These are phyloP conservation scores for Pseudomyrmex concolor DNA, from an alignment of 1,140 invertebrate genomes.

Conservation along the genomic window DNA sequence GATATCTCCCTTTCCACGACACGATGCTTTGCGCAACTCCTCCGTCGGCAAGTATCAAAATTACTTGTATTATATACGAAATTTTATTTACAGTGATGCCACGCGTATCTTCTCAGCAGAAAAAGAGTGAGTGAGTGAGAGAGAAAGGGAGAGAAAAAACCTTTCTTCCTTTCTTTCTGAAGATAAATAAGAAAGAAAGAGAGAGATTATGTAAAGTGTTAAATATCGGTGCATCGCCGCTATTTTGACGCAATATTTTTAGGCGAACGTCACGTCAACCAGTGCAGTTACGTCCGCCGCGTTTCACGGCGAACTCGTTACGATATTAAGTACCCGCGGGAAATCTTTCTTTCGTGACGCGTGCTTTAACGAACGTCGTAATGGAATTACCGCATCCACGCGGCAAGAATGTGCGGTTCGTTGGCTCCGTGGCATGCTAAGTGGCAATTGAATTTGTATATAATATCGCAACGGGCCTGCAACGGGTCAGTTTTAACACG, in stretches of 20 bases:
- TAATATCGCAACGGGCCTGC: neutral
- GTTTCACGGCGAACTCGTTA: constrained; percentile 43
- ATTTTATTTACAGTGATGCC: neutral
- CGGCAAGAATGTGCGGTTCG: constrained; percentile 54
- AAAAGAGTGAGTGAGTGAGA: too few relatives aligned
- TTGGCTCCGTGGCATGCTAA: constrained; percentile 39
- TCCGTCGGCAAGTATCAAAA: neutral
- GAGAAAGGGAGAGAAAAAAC: too few relatives aligned
- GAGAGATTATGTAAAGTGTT: too few relatives aligned
- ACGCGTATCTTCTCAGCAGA: too few relatives aligned
- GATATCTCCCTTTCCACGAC: neutral
- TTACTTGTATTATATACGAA: neutral
- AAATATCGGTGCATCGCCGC: too few relatives aligned
- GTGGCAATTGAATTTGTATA: constrained; percentile 46
- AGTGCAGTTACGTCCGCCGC: neutral
- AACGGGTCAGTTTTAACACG: constrained; percentile 34
- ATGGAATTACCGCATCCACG: constrained; percentile 45
- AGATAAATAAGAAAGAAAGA: too few relatives aligned
- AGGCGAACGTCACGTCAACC: neutral
- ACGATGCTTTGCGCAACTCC: neutral
- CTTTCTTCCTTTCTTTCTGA: too few relatives aligned
- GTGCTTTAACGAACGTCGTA: constrained; percentile 51
- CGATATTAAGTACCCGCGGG: constrained; percentile 47
- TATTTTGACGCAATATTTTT: constrained; percentile 6
- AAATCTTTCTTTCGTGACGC: constrained; percentile 52